These are phyloP conservation scores for Apamea anceps DNA, from an alignment of 2,888 invertebrate species.

Conservation along the genomic window DNA sequence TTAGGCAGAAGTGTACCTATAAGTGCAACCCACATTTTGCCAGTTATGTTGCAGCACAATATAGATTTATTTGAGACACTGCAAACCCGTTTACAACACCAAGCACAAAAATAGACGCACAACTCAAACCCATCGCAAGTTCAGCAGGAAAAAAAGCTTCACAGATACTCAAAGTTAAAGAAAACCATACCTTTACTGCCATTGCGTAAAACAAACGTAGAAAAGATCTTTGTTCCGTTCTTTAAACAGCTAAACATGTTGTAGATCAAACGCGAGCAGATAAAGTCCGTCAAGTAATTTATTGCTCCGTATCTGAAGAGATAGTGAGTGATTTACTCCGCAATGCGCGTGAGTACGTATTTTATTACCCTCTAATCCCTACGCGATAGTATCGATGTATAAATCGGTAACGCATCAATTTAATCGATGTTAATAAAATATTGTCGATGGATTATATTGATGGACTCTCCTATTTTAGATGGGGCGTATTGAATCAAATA, in stretches of 20 bases:
- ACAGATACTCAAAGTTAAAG: conserved; percentile 37
- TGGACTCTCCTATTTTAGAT: background rate
- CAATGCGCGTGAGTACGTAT: conserved; percentile 55
- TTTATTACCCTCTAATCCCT: conserved; percentile 68
- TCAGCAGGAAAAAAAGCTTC: conserved; percentile 10
- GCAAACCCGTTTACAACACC: background rate
- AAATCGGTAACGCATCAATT: conserved; percentile 38
- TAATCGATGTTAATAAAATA: conserved; percentile 40
- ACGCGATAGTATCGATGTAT: conserved; percentile 55
- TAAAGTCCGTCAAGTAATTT: conserved; percentile 69
- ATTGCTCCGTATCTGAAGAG: conserved; percentile 67
- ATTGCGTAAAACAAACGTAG: conserved; percentile 40
- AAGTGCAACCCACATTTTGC: no score
- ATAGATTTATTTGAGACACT: background rate
- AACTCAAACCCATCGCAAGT: background rate
- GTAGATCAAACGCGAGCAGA: conserved; percentile 73
- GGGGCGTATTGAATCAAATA: background rate
- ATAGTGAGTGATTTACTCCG: conserved; percentile 72
- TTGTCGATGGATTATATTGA: conserved; percentile 30
- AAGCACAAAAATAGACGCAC: conserved; percentile 7
- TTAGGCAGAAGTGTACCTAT: no score
- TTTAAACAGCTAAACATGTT: conserved; percentile 66
- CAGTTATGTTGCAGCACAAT: background rate
- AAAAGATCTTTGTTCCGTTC: conserved; percentile 59
- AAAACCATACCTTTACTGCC: conserved; percentile 38